Conservation (phyloP, 2,888 invertebrate genomes). For the Athrips mouffetella region DNA sequence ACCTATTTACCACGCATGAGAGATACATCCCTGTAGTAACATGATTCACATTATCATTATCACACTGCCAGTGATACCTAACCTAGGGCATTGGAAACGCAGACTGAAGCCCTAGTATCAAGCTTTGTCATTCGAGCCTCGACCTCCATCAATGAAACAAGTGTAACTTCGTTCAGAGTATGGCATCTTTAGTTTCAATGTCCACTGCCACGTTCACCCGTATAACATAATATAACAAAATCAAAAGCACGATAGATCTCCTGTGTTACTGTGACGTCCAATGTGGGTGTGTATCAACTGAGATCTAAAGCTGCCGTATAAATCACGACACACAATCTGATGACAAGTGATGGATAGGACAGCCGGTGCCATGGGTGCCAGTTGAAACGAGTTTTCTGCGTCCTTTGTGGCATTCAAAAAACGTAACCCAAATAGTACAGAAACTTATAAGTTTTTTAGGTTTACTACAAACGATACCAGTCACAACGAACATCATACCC, state of each 20-base stretch:
- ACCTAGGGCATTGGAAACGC: neutral
- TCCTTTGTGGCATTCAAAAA: constrained; percentile 8
- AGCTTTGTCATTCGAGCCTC: constrained; percentile 5
- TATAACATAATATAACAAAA: neutral
- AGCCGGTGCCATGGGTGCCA: constrained; percentile 12
- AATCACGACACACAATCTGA: constrained; percentile 35
- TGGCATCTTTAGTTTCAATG: neutral
- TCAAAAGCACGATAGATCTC: neutral
- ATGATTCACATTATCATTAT: neutral
- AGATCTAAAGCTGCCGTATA: constrained; percentile 34
- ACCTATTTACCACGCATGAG: no score
- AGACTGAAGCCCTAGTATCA: constrained; percentile 11
- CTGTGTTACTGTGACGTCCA: neutral
- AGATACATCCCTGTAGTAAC: neutral
- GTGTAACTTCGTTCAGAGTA: neutral
- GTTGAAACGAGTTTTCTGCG: constrained; percentile 14
- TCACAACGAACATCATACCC: no score
- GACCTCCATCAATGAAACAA: neutral
- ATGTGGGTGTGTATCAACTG: constrained; percentile 20
- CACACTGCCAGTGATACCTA: neutral
- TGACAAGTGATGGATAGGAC: constrained; percentile 38
- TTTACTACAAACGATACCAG: neutral
- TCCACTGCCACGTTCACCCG: neutral
- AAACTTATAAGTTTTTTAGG: neutral
- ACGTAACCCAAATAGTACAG: neutral